These are phyloP conservation scores for Potamilus streckersoni DNA, from an alignment of 1,140 invertebrate genomes.

Conservation along the genomic window DNA sequence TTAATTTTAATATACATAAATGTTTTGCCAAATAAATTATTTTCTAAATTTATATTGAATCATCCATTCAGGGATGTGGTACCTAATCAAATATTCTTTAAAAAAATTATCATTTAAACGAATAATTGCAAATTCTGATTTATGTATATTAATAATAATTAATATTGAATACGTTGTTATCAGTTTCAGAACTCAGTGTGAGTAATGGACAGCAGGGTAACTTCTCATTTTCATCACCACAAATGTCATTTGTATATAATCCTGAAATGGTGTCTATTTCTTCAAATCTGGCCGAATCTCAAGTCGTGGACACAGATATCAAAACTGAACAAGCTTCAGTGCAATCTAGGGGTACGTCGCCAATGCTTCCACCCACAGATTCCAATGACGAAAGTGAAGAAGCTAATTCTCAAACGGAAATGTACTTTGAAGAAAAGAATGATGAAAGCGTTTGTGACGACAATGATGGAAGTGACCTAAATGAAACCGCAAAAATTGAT, in stretches of 20 bases:
- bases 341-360: conserved; percentile 60
- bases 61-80: too few species aligned
- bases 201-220: not conserved
- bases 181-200: conserved; percentile 2
- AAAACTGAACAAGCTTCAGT: conserved; percentile 48
- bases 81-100: too few species aligned
- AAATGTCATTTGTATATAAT: conserved; percentile 18
- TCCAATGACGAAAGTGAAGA: conserved; percentile 38
- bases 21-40: too few species aligned
- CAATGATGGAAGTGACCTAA: conserved; percentile 29
- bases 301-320: conserved; percentile 11
- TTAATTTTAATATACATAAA: too few species aligned
- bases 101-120: too few species aligned
- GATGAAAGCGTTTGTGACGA: conserved; percentile 23
- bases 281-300: not conserved
- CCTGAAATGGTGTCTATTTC: conserved; percentile 8
- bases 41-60: too few species aligned
- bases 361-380: conserved; percentile 50
- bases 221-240: conserved; percentile 9
- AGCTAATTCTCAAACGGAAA: conserved; percentile 27
- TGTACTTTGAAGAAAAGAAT: conserved; percentile 15
- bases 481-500: conserved; percentile 27
- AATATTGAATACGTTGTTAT: too few species aligned
- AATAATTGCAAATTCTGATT: too few species aligned
- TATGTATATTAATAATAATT: too few species aligned